Evolutionary conservation across 2,797 vertebrate genomes (phyloP), one percentile per base, ranked within the genome.

Genomic region (Remorina albescens): DNA sequence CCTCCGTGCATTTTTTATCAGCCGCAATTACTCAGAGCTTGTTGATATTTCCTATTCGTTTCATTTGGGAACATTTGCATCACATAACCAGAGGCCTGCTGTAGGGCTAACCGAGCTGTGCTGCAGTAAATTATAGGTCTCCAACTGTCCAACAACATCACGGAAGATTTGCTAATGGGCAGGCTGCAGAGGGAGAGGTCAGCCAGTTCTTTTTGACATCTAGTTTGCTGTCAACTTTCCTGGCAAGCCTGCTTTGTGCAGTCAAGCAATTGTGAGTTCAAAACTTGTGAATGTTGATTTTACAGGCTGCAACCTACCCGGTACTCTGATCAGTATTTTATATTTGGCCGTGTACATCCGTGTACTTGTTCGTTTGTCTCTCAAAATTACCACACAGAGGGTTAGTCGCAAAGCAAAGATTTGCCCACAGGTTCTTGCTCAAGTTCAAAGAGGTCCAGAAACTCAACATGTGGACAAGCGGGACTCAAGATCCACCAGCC

Each of bases 21-120:
- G 86, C 66, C 15, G 80, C 88, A 92, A 93, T 93, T 93, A 93
- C 90, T 91, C 81, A 83, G 82, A 81, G 82, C 81, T 88, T 90
- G 91, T 91, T 91, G 91, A 92, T 92, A 90, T 92, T 92, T 91
- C 85, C 87, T 60, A 78, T 90, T 91, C 84, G 79, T 91, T 91
- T 86, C 77, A 90, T 92, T 93, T 86, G 89, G 85, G 78, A 90
- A 91, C 67, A 93, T 90, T 87, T 88, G 86, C 91, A 91, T 92
- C 64, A 79, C 74, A 90, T 89, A 89, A 91, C 90, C 88, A 87
- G 88, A 90, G 87, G 93, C 87, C 85, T 53, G 91, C 91, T 92
- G 90, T 80, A 87, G 91, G 91, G 90, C 83, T 84, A 87, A 87
- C 86, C 2, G 46, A 71, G 73, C 59, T 19, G 32, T 21, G 78